A percentile compares a stretch with the other conserved stretches of the same genome.
phyloP scores from a whole-genome alignment of 35 echinoderm and acorn worm genomes.

The Lytechinus variegatus region DNA sequence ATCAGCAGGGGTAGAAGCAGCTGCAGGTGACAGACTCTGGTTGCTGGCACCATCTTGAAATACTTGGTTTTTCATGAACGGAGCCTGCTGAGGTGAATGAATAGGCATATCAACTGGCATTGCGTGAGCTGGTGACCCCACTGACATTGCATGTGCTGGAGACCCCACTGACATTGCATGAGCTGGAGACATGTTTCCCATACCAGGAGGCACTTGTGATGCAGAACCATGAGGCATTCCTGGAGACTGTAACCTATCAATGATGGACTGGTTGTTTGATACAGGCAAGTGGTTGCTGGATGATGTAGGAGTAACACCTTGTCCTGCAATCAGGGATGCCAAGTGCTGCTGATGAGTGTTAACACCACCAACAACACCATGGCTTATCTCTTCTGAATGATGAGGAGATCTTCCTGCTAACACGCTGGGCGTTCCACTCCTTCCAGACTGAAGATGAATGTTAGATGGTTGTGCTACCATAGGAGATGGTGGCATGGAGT shows the following conservation, averaged over 20 bases:
- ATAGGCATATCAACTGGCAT: slow-evolving; percentile 54
- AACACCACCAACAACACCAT: not conserved
- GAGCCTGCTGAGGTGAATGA: slow-evolving; percentile 49
- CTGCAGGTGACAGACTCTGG: slow-evolving; percentile 44
- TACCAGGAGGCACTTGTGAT: slow-evolving; percentile 55
- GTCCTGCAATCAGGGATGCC: slow-evolving; percentile 27
- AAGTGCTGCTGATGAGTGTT: slow-evolving; percentile 19
- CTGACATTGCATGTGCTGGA: slow-evolving; percentile 37
- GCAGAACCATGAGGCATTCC: slow-evolving; percentile 69
- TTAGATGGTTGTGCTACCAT: slow-evolving; percentile 61
- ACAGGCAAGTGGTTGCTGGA: slow-evolving; percentile 20
- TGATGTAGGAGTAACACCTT: not conserved
- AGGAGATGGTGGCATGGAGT: slow-evolving; percentile 54
- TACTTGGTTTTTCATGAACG: slow-evolving; percentile 25
- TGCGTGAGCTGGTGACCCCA: slow-evolving; percentile 33
- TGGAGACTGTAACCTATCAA: slow-evolving; percentile 45
- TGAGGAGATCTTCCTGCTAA: slow-evolving; percentile 68
- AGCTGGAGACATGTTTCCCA: slow-evolving; percentile 63
- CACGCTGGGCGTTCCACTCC: slow-evolving; percentile 48
- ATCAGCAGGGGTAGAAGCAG: slow-evolving; percentile 23
- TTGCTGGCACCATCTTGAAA: slow-evolving; percentile 6
- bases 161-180: slow-evolving; percentile 30
- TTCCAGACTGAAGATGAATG: slow-evolving; percentile 48
- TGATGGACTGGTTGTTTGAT: slow-evolving; percentile 42
- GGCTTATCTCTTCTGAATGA: not conserved